phyloP scores from a whole-genome alignment of 1,140 invertebrate species.

The Drosophila ananassae region DNA sequence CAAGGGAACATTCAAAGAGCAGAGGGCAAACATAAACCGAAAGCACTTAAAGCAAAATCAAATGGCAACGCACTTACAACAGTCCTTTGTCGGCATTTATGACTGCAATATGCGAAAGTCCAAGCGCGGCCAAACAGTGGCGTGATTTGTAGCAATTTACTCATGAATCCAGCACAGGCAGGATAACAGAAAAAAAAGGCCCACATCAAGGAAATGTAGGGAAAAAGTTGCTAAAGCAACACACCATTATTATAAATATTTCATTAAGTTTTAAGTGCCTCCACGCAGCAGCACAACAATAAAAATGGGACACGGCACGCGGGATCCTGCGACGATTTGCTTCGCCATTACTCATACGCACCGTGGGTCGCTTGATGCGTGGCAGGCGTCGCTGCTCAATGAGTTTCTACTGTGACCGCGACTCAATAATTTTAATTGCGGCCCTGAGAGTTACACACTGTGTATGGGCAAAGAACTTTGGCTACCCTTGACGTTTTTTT shows the following conservation, averaged over 20 bases:
- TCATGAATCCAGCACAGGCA: constrained; percentile 50
- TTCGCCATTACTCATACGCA: constrained; percentile 74
- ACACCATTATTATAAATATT: constrained; percentile 78
- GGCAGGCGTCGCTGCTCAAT: constrained; percentile 4
- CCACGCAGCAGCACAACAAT: constrained; percentile 65
- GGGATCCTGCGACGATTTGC: constrained; percentile 26
- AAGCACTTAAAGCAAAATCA: constrained; percentile 28
- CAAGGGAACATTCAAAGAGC: constrained; percentile 15
- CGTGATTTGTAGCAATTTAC: constrained; percentile 77
- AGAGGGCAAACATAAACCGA: constrained; percentile 28
- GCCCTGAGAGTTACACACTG: background rate
- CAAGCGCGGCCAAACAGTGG: constrained; percentile 34
- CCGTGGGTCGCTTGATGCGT: constrained; percentile 52
- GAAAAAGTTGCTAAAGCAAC: constrained; percentile 55
- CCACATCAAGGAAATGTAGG: constrained; percentile 35
- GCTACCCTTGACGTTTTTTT: constrained; percentile 6
- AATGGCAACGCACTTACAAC: constrained; percentile 48
- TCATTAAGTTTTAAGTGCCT: constrained; percentile 80
- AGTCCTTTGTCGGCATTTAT: constrained; percentile 51
- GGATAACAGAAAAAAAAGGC: constrained; percentile 4
- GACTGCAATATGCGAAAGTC: constrained; percentile 45
- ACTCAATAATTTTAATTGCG: constrained; percentile 73
- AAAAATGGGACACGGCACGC: constrained; percentile 58
- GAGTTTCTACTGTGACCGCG: constrained; percentile 28
- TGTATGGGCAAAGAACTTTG: constrained; percentile 23